These are phyloP conservation scores for Camptogramma bilineatum DNA, from an alignment of 2,888 invertebrate genomes.

Conservation along the genomic window DNA sequence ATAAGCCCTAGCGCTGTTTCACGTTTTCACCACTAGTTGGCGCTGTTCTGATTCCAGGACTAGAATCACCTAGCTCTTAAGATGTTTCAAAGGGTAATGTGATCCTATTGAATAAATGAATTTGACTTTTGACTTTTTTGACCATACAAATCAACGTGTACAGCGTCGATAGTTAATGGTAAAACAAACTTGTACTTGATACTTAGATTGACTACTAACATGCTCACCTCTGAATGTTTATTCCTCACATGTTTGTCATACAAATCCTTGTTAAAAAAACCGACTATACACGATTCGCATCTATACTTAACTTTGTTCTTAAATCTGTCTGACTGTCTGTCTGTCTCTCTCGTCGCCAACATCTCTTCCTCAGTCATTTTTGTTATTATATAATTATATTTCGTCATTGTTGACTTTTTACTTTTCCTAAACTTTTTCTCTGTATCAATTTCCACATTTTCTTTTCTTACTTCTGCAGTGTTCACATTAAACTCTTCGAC, in stretches of 20 bases:
- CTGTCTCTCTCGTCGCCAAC: slow-evolving; percentile 17
- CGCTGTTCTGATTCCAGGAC: too few relatives aligned
- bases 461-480: slow-evolving; percentile 8
- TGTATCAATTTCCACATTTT: slow-evolving; percentile 1
- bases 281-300: slow-evolving; percentile 28
- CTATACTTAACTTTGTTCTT: slow-evolving; percentile 28
- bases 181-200: too few relatives aligned
- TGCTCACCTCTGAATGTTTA: slow-evolving; percentile 31
- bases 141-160: too few relatives aligned
- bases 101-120: too few relatives aligned
- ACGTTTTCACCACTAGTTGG: too few relatives aligned
- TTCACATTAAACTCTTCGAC: neutral
- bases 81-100: too few relatives aligned
- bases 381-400: slow-evolving; percentile 29
- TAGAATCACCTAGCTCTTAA: too few relatives aligned
- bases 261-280: slow-evolving; percentile 24
- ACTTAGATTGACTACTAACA: too few relatives aligned
- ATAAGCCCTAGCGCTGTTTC: too few relatives aligned
- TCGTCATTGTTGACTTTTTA: slow-evolving; percentile 6
- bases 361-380: slow-evolving; percentile 30
- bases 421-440: neutral
- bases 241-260: slow-evolving; percentile 27
- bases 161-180: too few relatives aligned
- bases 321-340: slow-evolving; percentile 28
- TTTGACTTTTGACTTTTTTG: too few relatives aligned